A percentile compares a stretch with the other conserved stretches of the same genome.
Conservation (phyloP, 2,888 invertebrate species). For the Pseudoips prasinana region DNA sequence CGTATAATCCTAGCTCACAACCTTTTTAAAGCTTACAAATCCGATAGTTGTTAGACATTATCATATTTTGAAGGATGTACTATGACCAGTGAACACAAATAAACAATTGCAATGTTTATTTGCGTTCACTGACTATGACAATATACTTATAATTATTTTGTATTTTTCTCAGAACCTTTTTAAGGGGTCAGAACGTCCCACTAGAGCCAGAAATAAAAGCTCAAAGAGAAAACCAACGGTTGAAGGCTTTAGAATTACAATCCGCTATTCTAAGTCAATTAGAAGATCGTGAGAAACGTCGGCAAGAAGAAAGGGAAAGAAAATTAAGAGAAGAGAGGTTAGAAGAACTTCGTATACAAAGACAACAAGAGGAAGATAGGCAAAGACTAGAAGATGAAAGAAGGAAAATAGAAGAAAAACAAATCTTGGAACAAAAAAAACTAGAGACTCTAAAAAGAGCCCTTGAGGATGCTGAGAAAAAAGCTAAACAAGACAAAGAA, state of each 20-base stretch:
- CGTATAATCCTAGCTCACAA: too few species aligned
- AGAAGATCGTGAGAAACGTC: conserved; percentile 89
- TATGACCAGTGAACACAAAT: too few species aligned
- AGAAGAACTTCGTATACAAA: conserved; percentile 89
- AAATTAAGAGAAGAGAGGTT: conserved; percentile 89
- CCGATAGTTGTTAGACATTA: too few species aligned
- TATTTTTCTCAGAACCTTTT: conserved; percentile 77
- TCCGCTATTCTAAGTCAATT: conserved; percentile 92
- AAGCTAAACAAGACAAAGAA: conserved; percentile 86
- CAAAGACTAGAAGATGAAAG: conserved; percentile 88
- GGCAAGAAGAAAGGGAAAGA: conserved; percentile 89
- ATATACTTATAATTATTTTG: background rate
- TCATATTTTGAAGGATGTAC: too few species aligned
- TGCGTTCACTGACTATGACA: too few species aligned
- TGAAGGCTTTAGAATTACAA: conserved; percentile 93
- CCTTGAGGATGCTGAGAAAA: conserved; percentile 88
- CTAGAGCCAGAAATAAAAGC: conserved; percentile 90
- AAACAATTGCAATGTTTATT: too few species aligned
- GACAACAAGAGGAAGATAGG: conserved; percentile 87
- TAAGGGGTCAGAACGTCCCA: conserved; percentile 93
- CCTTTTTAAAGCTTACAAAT: too few species aligned
- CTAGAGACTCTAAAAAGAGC: conserved; percentile 89
- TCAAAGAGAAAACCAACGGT: conserved; percentile 90
- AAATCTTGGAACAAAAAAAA: conserved; percentile 87
- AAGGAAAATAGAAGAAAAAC: conserved; percentile 84